Evolutionary conservation across 2,888 invertebrate species (phyloP).

Genomic region (Ophion obscuratus): DNA sequence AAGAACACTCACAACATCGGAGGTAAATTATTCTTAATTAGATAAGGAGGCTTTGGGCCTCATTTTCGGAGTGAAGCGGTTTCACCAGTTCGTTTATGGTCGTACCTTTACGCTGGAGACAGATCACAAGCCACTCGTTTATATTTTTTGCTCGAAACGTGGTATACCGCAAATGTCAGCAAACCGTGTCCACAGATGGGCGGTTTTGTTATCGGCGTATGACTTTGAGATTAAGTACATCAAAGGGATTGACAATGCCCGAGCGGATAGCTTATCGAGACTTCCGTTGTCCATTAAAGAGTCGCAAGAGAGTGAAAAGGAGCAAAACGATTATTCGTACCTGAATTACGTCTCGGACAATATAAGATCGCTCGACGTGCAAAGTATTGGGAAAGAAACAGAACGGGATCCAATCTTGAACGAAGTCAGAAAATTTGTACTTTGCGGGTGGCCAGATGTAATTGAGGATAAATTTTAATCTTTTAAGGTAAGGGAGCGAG

Average conservation of each 20-base stretch:
- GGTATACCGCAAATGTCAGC: constrained; percentile 45
- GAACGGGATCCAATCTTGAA: constrained; percentile 6
- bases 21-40: constrained; percentile 72
- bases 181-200: constrained; percentile 48
- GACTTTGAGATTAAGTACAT: constrained; percentile 48
- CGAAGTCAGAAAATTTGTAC: constrained; percentile 1
- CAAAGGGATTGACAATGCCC: constrained; percentile 36
- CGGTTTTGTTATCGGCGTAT: constrained; percentile 44
- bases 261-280: constrained; percentile 41
- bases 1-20: constrained; percentile 54
- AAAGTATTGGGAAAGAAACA: constrained; percentile 3
- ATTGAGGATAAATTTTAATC: not conserved
- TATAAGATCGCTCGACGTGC: not conserved
- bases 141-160: constrained; percentile 43
- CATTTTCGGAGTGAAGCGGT: constrained; percentile 68
- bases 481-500: constrained; percentile 30
- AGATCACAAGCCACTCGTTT: constrained; percentile 54
- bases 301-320: too few relatives aligned
- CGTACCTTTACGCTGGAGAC: constrained; percentile 46
- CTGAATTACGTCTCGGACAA: constrained; percentile 34
- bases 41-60: constrained; percentile 77
- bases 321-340: not conserved
- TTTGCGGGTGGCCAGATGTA: constrained; percentile 30
- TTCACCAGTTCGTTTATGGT: constrained; percentile 52
- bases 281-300: constrained; percentile 10